Evolutionary conservation across 2,113 vertebrate genomes (phyloP).

Genomic region (Rhinolophus ferrumequinum): DNA sequence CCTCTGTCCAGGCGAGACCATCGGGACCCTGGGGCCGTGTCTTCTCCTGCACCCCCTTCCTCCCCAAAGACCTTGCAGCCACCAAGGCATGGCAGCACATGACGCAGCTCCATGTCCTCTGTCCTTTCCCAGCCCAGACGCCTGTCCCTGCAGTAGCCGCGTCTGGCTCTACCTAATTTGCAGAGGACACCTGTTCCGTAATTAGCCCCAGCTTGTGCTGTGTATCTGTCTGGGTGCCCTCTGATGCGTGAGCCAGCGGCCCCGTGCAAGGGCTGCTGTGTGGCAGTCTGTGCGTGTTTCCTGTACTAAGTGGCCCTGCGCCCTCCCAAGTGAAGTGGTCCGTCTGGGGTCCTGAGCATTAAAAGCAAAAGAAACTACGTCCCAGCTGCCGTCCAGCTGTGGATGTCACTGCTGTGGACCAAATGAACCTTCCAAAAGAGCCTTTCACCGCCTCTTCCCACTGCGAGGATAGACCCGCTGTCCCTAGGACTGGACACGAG

Average conservation of each 20-base stretch:
- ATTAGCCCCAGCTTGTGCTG: slow-evolving; percentile 63
- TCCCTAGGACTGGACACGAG: neutral
- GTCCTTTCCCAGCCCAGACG: neutral
- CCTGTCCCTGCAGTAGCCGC: neutral
- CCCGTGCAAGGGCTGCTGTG: neutral
- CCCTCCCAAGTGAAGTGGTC: rapidly evolving
- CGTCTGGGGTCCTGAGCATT: neutral
- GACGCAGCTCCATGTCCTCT: neutral
- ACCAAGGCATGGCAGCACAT: neutral
- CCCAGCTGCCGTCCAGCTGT: neutral
- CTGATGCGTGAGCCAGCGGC: neutral
- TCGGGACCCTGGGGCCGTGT: rapidly evolving
- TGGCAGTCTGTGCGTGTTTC: neutral
- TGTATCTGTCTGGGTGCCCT: slow-evolving; percentile 33
- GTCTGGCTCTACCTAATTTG: slow-evolving; percentile 73
- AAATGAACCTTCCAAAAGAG: neutral
- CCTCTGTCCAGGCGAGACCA: neutral
- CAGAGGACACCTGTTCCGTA: slow-evolving; percentile 83
- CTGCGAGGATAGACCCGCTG: neutral
- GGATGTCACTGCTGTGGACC: neutral
- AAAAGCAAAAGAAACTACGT: neutral
- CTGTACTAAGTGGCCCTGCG: neutral
- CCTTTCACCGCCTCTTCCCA: neutral
- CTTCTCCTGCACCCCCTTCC: neutral
- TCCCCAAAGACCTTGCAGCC: neutral